Percentiles rank a stretch among this genome's conserved stretches.
These are phyloP conservation scores for Resseliella maxima DNA, from an alignment of 2,888 invertebrate species.

Conservation along the genomic window DNA sequence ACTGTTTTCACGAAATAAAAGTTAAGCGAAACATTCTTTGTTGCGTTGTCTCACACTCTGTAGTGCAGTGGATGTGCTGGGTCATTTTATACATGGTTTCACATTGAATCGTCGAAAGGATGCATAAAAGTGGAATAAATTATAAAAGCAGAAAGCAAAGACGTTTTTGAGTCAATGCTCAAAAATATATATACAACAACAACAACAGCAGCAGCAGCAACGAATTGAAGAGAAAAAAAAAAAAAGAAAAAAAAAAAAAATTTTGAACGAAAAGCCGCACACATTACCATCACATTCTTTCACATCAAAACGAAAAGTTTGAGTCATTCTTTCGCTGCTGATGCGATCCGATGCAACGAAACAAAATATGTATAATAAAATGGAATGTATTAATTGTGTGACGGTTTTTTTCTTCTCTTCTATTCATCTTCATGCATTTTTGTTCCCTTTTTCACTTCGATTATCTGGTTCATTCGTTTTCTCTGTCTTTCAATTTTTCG, in stretches of 20 bases:
- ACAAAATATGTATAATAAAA: slow-evolving; percentile 44
- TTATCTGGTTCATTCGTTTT: not conserved
- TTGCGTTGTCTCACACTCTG: slow-evolving; percentile 26
- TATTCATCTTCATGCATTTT: slow-evolving; percentile 43
- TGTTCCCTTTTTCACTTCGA: not conserved
- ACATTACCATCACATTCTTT: slow-evolving; percentile 55
- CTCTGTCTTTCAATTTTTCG: slow-evolving; percentile 16
- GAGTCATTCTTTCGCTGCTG: not conserved
- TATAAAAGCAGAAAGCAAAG: slow-evolving; percentile 22
- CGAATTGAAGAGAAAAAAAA: not conserved
- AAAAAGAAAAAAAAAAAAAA: not conserved
- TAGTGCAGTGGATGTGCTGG: slow-evolving; percentile 38
- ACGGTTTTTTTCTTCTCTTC: slow-evolving; percentile 33
- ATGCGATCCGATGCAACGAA: slow-evolving; percentile 13
- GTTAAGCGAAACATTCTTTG: slow-evolving; percentile 39
- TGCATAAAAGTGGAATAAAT: slow-evolving; percentile 33
- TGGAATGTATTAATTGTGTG: slow-evolving; percentile 51
- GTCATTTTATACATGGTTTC: slow-evolving; percentile 55
- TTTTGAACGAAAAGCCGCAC: slow-evolving; percentile 32
- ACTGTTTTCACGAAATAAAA: slow-evolving; percentile 15
- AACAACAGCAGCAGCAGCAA: not conserved
- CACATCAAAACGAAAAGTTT: slow-evolving; percentile 34
- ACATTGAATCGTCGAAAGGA: slow-evolving; percentile 44
- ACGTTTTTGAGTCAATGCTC: not conserved
- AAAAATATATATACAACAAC: not conserved